A percentile compares a stretch with the other conserved stretches of the same genome.
phyloP scores from a whole-genome alignment of 2,888 invertebrate genomes.

The Drosophila maculinotata region DNA sequence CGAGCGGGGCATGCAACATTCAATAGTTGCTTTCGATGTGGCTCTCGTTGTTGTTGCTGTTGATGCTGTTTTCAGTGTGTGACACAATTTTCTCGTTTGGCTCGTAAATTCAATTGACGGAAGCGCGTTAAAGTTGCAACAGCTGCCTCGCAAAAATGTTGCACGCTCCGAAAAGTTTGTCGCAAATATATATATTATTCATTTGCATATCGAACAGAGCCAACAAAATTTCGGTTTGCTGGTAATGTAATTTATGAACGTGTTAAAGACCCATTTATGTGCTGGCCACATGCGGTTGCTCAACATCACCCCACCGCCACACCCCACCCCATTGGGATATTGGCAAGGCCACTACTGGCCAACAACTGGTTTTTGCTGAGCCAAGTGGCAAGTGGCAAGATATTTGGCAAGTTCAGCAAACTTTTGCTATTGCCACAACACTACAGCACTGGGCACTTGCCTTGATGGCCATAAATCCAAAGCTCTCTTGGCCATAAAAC shows the following conservation, averaged over 20 bases:
- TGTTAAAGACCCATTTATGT: conserved; percentile 38
- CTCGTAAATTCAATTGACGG: conserved; percentile 77
- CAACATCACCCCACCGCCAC: background rate
- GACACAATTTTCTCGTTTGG: conserved; percentile 75
- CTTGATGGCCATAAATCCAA: conserved; percentile 68
- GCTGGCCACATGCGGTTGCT: conserved; percentile 12
- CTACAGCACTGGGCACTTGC: conserved; percentile 47
- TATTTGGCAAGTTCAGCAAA: conserved; percentile 65
- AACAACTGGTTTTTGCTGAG: conserved; percentile 37
- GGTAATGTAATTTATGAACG: conserved; percentile 50
- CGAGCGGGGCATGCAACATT: conserved; percentile 55
- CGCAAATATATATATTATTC: conserved; percentile 49
- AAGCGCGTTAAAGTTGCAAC: conserved; percentile 72
- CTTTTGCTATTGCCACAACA: conserved; percentile 50
- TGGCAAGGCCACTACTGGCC: conserved; percentile 44
- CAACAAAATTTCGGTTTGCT: conserved; percentile 11
- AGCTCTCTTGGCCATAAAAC: conserved; percentile 59
- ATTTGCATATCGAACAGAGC: conserved; percentile 53
- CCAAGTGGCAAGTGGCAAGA: conserved; percentile 35
- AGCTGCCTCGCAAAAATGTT: conserved; percentile 31
- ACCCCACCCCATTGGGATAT: conserved; percentile 11
- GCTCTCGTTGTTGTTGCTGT: conserved; percentile 9
- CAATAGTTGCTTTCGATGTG: conserved; percentile 17
- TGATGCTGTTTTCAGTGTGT: conserved; percentile 42
- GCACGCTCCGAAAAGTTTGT: conserved; percentile 37